phyloP scores from a whole-genome alignment of 2,797 vertebrate genomes.

The Lithobates pipiens region DNA sequence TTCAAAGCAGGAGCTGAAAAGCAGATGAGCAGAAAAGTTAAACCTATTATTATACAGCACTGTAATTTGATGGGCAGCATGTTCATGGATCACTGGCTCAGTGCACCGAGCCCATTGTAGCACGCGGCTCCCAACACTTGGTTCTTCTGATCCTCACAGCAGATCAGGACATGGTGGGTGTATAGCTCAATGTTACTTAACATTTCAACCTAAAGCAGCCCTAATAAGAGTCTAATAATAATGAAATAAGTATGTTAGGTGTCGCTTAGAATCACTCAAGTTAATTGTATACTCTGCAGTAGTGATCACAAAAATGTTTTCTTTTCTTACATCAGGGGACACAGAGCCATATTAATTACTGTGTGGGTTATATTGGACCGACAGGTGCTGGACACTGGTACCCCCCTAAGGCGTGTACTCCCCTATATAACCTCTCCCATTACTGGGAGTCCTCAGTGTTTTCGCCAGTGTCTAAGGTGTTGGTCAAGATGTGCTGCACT shows the following conservation, averaged over 20 bases:
- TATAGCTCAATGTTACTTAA: constrained; percentile 78
- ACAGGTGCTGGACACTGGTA: too few relatives aligned
- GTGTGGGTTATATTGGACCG: too few relatives aligned
- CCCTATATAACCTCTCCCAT: too few relatives aligned
- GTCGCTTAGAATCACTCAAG: constrained; percentile 61
- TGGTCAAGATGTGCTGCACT: too few relatives aligned
- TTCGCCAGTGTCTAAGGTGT: too few relatives aligned
- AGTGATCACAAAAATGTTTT: background rate
- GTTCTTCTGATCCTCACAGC: constrained; percentile 71
- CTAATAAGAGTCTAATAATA: constrained; percentile 66
- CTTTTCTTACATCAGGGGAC: too few relatives aligned
- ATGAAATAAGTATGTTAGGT: constrained; percentile 76
- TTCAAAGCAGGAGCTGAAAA: constrained; percentile 83
- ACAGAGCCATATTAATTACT: too few relatives aligned
- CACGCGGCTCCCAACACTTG: constrained; percentile 60
- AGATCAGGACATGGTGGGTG: constrained; percentile 70
- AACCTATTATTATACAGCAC: constrained; percentile 87
- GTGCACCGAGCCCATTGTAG: constrained; percentile 66
- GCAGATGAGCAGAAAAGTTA: constrained; percentile 88
- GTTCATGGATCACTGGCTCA: constrained; percentile 70
- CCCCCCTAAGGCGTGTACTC: too few relatives aligned
- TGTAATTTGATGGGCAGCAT: constrained; percentile 89
- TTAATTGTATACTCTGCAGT: constrained; percentile 6
- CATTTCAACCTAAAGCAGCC: constrained; percentile 72
- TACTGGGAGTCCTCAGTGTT: too few relatives aligned